Conservation (phyloP, 2,888 invertebrate genomes). For the Philopedon plagiatum region DNA sequence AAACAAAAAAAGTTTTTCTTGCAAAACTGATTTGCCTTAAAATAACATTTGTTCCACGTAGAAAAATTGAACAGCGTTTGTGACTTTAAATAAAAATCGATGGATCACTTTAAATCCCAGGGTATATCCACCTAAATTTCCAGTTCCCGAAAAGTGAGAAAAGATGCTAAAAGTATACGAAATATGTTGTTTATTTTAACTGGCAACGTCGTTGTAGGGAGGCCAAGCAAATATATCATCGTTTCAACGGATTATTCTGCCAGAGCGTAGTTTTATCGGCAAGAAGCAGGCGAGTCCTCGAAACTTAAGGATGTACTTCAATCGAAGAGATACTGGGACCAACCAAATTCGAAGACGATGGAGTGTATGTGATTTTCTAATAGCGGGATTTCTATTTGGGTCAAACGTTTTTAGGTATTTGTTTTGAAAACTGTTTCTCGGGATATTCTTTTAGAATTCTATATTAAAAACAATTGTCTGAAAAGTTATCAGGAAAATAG, state of each 20-base stretch:
- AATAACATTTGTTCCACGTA: no score
- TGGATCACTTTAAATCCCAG: slow-evolving; percentile 11
- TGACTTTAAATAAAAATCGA: slow-evolving; percentile 2
- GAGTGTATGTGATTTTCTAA: slow-evolving; percentile 18
- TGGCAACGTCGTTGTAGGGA: slow-evolving; percentile 55
- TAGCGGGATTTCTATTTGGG: slow-evolving; percentile 2
- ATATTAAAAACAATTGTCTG: no score
- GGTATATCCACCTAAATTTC: slow-evolving; percentile 24
- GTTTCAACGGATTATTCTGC: slow-evolving; percentile 63
- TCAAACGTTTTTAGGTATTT: slow-evolving; percentile 10
- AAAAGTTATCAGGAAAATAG: no score
- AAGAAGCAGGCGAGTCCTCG: slow-evolving; percentile 58
- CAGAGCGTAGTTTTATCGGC: slow-evolving; percentile 63
- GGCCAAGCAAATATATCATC: slow-evolving; percentile 62
- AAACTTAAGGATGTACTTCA: slow-evolving; percentile 61
- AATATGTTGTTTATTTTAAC: slow-evolving; percentile 51
- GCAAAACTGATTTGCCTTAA: no score
- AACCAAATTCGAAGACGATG: slow-evolving; percentile 35
- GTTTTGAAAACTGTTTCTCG: background rate
- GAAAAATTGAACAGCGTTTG: no score
- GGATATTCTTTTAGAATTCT: no score
- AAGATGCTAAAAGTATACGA: slow-evolving; percentile 48
- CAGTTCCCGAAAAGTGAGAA: slow-evolving; percentile 23
- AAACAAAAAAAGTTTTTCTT: no score
- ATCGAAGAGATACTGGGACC: slow-evolving; percentile 51